Evolutionary conservation across 1,140 invertebrate species (phyloP), one percentile per base, ranked within the genome.

Genomic region (Meloidogyne exigua): DNA sequence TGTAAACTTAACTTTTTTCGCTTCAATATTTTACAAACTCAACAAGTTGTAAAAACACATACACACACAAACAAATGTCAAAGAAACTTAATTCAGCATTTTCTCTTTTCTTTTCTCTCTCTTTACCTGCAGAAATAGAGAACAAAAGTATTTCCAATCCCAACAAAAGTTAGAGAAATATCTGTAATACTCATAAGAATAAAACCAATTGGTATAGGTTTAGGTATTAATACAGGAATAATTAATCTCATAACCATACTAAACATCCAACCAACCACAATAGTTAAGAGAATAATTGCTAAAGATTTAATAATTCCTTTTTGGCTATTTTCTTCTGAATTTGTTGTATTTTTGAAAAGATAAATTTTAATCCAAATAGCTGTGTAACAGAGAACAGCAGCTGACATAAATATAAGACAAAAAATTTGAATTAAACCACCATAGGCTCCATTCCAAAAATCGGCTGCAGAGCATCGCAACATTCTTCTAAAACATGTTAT

Each of bases 51-150:
- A n/a, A n/a, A n/a, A n/a, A n/a, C n/a, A n/a, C n/a, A n/a, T n/a
- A n/a, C n/a, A n/a, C n/a, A n/a, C n/a, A n/a, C n/a, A n/a, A n/a
- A n/a, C n/a, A n/a, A n/a, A n/a, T n/a, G n/a, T n/a, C n/a, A n/a
- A n/a, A n/a, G n/a, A n/a, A n/a, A n/a, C n/a, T n/a, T n/a, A n/a
- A n/a, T n/a, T n/a, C n/a, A n/a, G n/a, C n/a, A n/a, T n/a, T n/a
- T n/a, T n/a, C n/a, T n/a, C 7, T 42, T 12, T 10, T 9, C 39
- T 10, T 11, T 42, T 10, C 12, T 1, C 39, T 9, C 12, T 9
- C 9, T 66, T 66, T 66, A 32, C 64, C 64, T 66, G 64, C 64
- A 66, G 1, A 66, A 11, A 11, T 66, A 66, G 10, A 66, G 64
- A 1, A 66, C 64, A 66, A 66, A 66, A 26, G 64, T 32, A 32